Evolutionary conservation across 2,113 vertebrate genomes (phyloP), one percentile per base, ranked within the genome.

Genomic region (Myxocyprinus asiaticus): DNA sequence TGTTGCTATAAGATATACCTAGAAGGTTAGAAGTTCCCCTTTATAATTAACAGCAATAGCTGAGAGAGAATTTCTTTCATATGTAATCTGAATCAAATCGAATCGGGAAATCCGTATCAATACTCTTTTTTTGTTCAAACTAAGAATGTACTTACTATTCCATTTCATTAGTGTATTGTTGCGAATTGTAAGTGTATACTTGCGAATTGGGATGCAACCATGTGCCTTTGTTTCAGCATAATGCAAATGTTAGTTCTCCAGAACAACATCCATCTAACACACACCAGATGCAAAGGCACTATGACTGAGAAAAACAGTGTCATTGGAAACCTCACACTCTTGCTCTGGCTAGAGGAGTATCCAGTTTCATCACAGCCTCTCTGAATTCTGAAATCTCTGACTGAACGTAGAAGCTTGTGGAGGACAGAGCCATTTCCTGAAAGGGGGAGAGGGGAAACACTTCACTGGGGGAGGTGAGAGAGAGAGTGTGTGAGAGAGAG

Each of bases 401-500:
- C 43, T 50, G 73, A 81, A 83, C 12, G 22, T 33, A 3, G 17
- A 58, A 81, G 79, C 58, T 73, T 67, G 64, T 74, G 75, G 70
- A 81, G 75, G 71, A 78, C 48, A 78, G 67, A 78, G 58, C 56
- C 59, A 64, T 65, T 78, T 84, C 67, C 67, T 73, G 42, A 33
- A 5, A 55, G 58, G 15, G 15, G 3, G 6, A 0, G 0, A 56
- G 47, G 42, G 42, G 50, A 33, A 65, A 76, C 53, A 59, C 12
- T 55, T 33, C 6, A 22, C 9, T 55, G 51, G 51, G 9, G 50
- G 22, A 33, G 9, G 9, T 51, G n/a, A 33, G 70, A 61, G 55
- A 33, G 22, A 63, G 9, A 62, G 66, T 15, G 15, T 42, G 56
- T 15, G 50, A 65, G 71, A 53, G 45, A 56, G 48, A 33, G 22